Percentiles rank a stretch among this genome's conserved stretches.
These are phyloP conservation scores for Oscheius sp. DNA, from an alignment of 1,140 invertebrate species.

Conservation along the genomic window DNA sequence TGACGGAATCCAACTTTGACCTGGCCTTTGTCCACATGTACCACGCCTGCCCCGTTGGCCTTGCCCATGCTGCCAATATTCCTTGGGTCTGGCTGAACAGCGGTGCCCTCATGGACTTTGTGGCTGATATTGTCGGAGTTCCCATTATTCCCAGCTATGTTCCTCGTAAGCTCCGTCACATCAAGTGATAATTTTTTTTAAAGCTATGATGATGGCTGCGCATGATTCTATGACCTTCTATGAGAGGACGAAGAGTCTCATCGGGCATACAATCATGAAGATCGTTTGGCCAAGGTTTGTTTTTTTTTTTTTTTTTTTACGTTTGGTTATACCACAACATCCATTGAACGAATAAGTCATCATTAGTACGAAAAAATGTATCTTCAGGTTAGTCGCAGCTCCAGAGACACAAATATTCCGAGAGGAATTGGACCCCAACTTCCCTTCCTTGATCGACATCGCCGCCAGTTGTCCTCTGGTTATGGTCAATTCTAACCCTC, in stretches of 20 bases:
- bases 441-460: constrained; percentile 33
- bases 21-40: constrained; percentile 38
- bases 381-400: constrained; percentile 7
- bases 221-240: constrained; percentile 21
- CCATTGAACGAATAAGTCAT: not conserved
- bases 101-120: constrained; percentile 34
- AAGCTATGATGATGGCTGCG: constrained; percentile 10
- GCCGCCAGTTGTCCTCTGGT: constrained; percentile 31
- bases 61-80: constrained; percentile 33
- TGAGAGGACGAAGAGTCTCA: constrained; percentile 18
- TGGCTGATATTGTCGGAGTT: constrained; percentile 27
- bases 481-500: constrained; percentile 35
- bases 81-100: constrained; percentile 42
- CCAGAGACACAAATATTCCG: constrained; percentile 34
- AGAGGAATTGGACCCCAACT: constrained; percentile 33
- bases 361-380: not conserved
- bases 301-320: too few relatives aligned
- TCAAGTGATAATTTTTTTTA: not conserved
- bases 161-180: not conserved
- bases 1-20: constrained; percentile 38
- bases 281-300: constrained; percentile 1
- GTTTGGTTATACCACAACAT: constrained; percentile 8
- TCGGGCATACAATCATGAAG: constrained; percentile 17
- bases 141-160: constrained; percentile 34
- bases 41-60: constrained; percentile 31